A percentile compares a stretch with the other conserved stretches of the same genome.
Conservation (phyloP, 2,797 vertebrate genomes). For the Glossophaga mutica region DNA sequence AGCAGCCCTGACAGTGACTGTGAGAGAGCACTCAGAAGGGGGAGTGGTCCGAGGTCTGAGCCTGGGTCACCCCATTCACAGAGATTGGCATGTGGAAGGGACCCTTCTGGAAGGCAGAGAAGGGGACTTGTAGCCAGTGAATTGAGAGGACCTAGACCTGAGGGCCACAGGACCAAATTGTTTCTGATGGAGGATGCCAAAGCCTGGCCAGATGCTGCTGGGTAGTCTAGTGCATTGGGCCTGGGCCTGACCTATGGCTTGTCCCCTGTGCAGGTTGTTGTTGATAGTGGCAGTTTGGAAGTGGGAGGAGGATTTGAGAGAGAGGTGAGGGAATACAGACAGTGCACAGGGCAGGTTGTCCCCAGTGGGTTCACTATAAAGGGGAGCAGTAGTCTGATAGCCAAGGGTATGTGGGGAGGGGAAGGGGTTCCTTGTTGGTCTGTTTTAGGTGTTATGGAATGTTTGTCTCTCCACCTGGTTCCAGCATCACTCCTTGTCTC, state of each 20-base stretch:
- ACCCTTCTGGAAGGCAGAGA: background rate
- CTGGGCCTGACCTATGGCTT: background rate
- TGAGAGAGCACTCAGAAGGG: background rate
- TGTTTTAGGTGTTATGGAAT: background rate
- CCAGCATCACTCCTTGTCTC: background rate
- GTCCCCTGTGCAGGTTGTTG: background rate
- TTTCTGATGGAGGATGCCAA: background rate
- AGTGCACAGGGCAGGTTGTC: background rate
- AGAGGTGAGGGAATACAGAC: background rate
- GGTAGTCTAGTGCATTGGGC: background rate
- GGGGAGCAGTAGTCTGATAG: background rate
- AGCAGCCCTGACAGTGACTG: background rate
- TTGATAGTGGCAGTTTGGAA: background rate
- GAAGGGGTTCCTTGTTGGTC: background rate
- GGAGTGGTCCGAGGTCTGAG: background rate
- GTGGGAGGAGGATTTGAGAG: background rate
- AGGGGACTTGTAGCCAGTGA: background rate
- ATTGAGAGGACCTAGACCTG: background rate
- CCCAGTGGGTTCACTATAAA: too few species aligned
- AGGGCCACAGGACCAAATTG: background rate
- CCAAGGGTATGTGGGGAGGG: background rate
- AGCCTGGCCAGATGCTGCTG: background rate
- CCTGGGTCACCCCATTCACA: background rate
- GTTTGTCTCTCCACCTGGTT: background rate
- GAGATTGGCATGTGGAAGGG: background rate